Conservation (phyloP, 2,113 vertebrate genomes). For the Bagarius yarrelli region DNA sequence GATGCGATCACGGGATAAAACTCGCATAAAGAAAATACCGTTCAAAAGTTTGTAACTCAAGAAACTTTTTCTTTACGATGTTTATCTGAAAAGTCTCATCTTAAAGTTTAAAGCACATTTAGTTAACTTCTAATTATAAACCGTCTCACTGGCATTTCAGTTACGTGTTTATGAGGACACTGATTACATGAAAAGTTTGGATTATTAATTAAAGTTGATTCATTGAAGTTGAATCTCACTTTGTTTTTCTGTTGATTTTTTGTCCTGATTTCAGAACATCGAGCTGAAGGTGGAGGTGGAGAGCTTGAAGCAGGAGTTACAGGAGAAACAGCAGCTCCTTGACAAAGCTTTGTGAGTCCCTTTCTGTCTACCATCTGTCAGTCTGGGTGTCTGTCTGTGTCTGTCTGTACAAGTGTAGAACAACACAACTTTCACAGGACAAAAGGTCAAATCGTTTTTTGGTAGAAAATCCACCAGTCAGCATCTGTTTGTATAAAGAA, state of each 20-base stretch:
- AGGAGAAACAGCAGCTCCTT: conserved; percentile 86
- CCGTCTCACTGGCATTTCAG: not conserved
- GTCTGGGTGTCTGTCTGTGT: not conserved
- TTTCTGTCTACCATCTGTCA: not conserved
- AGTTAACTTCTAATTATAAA: not conserved
- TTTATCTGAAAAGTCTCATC: too few relatives aligned
- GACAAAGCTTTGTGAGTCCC: conserved; percentile 85
- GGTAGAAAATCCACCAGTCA: not conserved
- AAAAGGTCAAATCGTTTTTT: conserved; percentile 3
- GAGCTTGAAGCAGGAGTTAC: conserved; percentile 94
- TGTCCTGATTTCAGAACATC: conserved; percentile 83
- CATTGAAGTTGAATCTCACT: not conserved
- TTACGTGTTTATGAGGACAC: not conserved
- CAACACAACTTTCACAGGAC: not conserved
- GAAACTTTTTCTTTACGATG: too few relatives aligned
- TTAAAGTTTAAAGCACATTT: not conserved
- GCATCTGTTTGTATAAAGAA: conserved; percentile 18
- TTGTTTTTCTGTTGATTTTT: not conserved
- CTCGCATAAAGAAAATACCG: too few relatives aligned
- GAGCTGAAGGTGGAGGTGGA: conserved; percentile 97
- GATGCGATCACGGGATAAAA: too few relatives aligned
- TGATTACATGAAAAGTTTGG: not conserved
- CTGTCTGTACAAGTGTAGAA: not conserved
- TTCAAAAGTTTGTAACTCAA: too few relatives aligned
- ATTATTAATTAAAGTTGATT: not conserved